Evolutionary conservation across 1,140 invertebrate species (phyloP), one percentile per base, ranked within the genome.

Genomic region (Nylanderia fulva): DNA sequence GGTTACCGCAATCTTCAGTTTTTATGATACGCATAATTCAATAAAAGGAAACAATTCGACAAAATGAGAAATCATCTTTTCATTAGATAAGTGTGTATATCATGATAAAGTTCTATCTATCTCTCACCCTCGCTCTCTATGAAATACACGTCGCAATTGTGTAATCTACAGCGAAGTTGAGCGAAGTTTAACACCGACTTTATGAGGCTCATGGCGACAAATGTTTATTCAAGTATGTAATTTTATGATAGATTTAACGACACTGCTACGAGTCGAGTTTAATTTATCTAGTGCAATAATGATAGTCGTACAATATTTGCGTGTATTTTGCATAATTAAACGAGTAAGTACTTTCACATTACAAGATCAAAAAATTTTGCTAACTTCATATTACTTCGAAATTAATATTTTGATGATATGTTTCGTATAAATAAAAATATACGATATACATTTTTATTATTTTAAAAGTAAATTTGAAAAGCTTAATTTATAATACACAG

Each of bases 161-260:
- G 27, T 64, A 36, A 15, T 33, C 11, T 13, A 24, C 7, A 15
- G 4, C 36, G 4, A 64, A 64, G 3, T 36, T 15, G 0, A 42
- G 27, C 5, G 6, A 76, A 76, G n/a, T 64, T 64, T 52, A 64
- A 36, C 24, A 33, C 13, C 15, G 18, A 68, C 42, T 68, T 68
- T 68, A 68, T 18, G 39, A 18, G 1, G 11, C 4, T 52, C 42
- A n/a, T 18, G n/a, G 24, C 18, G 48, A 33, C n/a, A 72, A 64
- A 52, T 15, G 75, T 77, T 77, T 77, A 77, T 64, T 77, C 29
- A 13, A 33, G 13, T 64, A 48, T 3, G n/a, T 76, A 76, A 63
- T 76, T 76, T 64, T 52, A 64, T 64, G n/a, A 42, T 42, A 52
- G 61, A 77, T 64, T 77, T 42, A 29, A 52, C 13, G 29, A 15